Evolutionary conservation across 2,113 vertebrate genomes (phyloP).

Genomic region (Acinonyx jubatus): DNA sequence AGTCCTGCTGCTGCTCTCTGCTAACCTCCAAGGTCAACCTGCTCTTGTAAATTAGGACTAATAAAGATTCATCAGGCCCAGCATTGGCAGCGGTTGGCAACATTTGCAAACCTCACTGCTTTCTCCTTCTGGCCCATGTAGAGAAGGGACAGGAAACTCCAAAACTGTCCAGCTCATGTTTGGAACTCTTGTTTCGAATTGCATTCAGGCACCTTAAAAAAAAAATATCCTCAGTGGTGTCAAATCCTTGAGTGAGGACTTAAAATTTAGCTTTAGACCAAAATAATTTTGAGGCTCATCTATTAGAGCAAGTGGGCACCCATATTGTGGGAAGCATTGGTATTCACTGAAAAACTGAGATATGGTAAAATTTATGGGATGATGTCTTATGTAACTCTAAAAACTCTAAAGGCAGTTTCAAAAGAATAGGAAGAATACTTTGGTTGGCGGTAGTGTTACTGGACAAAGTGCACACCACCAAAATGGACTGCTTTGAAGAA

Average conservation of each 20-base stretch:
- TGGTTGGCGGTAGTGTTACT: background rate
- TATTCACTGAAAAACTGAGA: conserved; percentile 26
- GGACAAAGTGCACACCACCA: background rate
- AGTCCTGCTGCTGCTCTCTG: background rate
- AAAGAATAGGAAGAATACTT: background rate
- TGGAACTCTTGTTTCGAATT: conserved; percentile 45
- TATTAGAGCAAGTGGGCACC: background rate
- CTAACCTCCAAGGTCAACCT: conserved; percentile 13
- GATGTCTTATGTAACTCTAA: conserved; percentile 9
- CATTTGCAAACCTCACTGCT: background rate
- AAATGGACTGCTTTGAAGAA: background rate
- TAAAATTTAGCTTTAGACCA: background rate
- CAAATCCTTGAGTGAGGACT: background rate
- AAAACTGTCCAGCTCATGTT: background rate
- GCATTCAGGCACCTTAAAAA: background rate
- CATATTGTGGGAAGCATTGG: background rate
- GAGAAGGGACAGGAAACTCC: background rate
- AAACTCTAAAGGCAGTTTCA: conserved; percentile 7
- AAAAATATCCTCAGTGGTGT: background rate
- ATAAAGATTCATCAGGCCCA: conserved; percentile 16
- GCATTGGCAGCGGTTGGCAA: background rate
- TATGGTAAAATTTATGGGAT: conserved; percentile 27
- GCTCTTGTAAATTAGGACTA: conserved; percentile 25
- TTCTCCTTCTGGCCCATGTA: background rate
- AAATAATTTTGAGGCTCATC: background rate